phyloP scores from a whole-genome alignment of 2,113 vertebrate species.

The Chroicocephalus ridibundus region DNA sequence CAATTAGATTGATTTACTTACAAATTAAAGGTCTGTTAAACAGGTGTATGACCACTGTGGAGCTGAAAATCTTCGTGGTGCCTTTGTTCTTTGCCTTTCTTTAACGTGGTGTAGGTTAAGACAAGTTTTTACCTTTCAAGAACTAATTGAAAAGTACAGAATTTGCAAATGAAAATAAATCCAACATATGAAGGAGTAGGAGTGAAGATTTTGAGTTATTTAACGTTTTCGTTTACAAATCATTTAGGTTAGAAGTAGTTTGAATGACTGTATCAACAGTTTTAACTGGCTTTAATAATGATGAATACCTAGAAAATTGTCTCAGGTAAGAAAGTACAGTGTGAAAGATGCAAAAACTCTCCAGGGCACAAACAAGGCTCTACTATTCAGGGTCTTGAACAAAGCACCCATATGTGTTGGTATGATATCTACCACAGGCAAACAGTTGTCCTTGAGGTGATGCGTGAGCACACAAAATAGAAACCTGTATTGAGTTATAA shows the following conservation, averaged over 20 bases:
- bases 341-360: background rate
- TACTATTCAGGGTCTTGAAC: background rate
- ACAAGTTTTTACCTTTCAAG: background rate
- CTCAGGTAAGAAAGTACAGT: background rate
- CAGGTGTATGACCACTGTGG: too few relatives aligned
- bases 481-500: background rate
- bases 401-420: background rate
- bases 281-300: background rate
- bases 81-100: background rate
- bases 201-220: background rate
- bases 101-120: background rate
- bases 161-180: background rate
- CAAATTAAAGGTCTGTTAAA: background rate
- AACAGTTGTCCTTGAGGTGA: background rate
- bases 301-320: background rate
- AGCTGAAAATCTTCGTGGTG: background rate
- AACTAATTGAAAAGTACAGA: background rate
- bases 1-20: background rate
- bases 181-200: background rate
- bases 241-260: background rate
- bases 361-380: background rate
- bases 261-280: background rate
- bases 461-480: background rate
- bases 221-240: background rate
- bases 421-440: background rate